Conservation (phyloP, 2,113 vertebrate genomes). For the Canis aureus region DNA sequence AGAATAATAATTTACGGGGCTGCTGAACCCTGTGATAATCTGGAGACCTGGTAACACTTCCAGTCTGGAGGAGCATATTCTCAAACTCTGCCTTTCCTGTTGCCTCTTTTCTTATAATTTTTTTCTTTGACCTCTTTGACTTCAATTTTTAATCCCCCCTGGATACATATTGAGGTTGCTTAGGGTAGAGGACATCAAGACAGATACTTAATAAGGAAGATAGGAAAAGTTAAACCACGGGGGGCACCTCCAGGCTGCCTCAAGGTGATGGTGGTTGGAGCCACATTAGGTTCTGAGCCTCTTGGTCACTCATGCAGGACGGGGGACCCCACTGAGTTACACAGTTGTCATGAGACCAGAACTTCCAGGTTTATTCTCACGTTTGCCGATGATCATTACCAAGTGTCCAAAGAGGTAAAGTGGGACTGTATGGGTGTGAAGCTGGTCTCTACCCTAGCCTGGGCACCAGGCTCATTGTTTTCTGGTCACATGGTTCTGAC, state of each 20-base stretch:
- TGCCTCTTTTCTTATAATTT: not conserved
- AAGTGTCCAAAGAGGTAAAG: not conserved
- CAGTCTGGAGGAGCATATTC: not conserved
- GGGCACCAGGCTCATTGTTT: not conserved
- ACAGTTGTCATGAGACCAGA: not conserved
- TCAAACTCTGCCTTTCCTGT: not conserved
- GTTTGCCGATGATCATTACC: accelerated
- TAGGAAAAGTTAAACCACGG: not conserved
- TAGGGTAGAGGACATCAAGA: not conserved
- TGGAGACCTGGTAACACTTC: not conserved
- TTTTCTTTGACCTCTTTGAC: not conserved
- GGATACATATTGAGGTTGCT: not conserved
- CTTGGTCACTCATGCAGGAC: not conserved
- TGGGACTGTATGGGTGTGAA: not conserved
- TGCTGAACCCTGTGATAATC: accelerated
- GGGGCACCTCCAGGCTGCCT: not conserved
- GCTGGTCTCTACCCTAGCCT: not conserved
- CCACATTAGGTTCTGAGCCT: not conserved
- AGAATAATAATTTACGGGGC: not conserved
- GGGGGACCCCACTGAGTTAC: accelerated
- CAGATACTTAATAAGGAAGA: not conserved
- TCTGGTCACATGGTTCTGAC: accelerated
- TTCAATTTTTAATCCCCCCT: not conserved
- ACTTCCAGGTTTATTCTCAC: accelerated
- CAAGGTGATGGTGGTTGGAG: not conserved